phyloP scores from a whole-genome alignment of 2,113 vertebrate genomes.

The Oryzias woworae region DNA sequence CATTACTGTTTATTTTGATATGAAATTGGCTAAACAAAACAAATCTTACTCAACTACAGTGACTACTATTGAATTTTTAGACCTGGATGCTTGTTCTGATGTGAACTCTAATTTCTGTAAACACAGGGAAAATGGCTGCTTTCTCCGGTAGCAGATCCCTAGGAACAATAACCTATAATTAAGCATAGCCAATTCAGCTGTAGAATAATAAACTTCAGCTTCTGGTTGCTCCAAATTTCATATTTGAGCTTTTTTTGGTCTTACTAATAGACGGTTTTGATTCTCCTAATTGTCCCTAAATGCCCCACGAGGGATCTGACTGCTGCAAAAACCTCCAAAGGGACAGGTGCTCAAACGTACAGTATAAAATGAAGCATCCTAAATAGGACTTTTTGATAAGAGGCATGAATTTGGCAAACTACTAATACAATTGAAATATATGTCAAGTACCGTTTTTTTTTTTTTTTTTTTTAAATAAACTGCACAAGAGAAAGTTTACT shows the following conservation, averaged over 20 bases:
- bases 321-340: too few species aligned
- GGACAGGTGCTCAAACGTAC: too few species aligned
- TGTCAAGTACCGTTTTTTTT: too few species aligned
- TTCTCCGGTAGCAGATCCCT: conserved; percentile 66
- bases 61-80: conserved; percentile 63
- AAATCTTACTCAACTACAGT: conserved; percentile 55
- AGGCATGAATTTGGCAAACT: too few species aligned
- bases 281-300: conserved; percentile 47
- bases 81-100: conserved; percentile 70
- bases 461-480: too few species aligned
- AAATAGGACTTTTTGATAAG: too few species aligned
- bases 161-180: conserved; percentile 60
- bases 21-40: conserved; percentile 63
- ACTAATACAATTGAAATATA: too few species aligned
- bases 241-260: conserved; percentile 44
- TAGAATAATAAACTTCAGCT: conserved; percentile 69
- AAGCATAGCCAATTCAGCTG: conserved; percentile 55
- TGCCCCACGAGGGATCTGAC: conserved; percentile 1
- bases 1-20: conserved; percentile 55
- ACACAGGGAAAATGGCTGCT: conserved; percentile 61
- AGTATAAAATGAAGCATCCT: too few species aligned
- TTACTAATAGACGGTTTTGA: conserved; percentile 30
- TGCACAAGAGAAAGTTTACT: too few species aligned
- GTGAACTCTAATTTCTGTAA: conserved; percentile 74
- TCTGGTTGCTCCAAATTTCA: conserved; percentile 55